Evolutionary conservation across 2,888 invertebrate genomes (phyloP).

Genomic region (Sericinus montela): DNA sequence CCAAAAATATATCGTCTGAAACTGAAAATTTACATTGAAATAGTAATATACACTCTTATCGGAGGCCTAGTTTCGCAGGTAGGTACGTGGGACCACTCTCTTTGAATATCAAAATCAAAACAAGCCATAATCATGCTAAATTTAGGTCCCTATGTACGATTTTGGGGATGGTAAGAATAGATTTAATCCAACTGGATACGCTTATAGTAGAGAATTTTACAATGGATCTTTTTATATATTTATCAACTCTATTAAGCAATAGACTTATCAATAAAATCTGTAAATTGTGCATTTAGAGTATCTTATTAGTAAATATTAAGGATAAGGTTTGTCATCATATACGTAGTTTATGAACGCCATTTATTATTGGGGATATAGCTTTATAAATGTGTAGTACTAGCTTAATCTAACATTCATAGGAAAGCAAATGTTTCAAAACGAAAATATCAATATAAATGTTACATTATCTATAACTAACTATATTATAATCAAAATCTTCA

Average conservation of each 20-base stretch:
- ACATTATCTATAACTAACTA: no score
- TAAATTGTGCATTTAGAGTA: slow-evolving; percentile 71
- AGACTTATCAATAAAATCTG: slow-evolving; percentile 53
- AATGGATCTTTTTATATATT: slow-evolving; percentile 67
- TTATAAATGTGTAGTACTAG: slow-evolving; percentile 78
- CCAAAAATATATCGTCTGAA: slow-evolving; percentile 21
- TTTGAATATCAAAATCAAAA: slow-evolving; percentile 62
- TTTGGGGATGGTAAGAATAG: slow-evolving; percentile 61
- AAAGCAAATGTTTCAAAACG: no score
- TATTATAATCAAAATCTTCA: no score
- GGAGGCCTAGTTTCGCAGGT: slow-evolving; percentile 60
- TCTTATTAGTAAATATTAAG: slow-evolving; percentile 19
- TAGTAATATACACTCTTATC: slow-evolving; percentile 32
- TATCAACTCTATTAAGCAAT: slow-evolving; percentile 55
- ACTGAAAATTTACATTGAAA: slow-evolving; percentile 20
- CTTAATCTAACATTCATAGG: not conserved
- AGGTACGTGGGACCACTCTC: slow-evolving; percentile 72
- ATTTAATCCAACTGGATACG: slow-evolving; percentile 68
- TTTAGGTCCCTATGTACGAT: slow-evolving; percentile 53
- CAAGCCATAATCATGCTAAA: slow-evolving; percentile 65
- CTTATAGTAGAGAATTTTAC: slow-evolving; percentile 68
- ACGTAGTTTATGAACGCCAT: slow-evolving; percentile 49
- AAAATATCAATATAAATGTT: no score
- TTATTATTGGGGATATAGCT: slow-evolving; percentile 82
- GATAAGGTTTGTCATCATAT: slow-evolving; percentile 25